Conservation (phyloP, 2,797 vertebrate species). For the Ficedula albicollis region DNA sequence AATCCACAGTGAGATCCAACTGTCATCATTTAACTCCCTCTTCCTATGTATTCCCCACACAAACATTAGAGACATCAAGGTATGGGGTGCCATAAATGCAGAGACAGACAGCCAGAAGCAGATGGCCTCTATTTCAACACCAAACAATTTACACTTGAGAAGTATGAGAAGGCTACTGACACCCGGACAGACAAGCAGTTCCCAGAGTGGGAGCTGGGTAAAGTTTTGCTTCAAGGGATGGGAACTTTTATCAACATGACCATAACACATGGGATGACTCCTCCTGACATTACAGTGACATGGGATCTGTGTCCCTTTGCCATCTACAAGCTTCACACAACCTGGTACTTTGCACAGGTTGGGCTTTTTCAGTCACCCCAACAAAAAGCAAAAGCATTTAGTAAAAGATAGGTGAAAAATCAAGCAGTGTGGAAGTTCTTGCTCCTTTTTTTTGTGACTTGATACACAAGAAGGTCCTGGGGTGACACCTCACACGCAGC, state of each 20-base stretch:
- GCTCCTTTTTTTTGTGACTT: not conserved
- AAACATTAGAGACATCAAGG: not conserved
- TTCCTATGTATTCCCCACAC: not conserved
- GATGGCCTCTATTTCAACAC: not conserved
- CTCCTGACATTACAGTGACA: not conserved
- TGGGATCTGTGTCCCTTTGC: not conserved
- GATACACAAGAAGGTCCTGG: not conserved
- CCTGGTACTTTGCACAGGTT: not conserved
- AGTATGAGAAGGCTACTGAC: not conserved
- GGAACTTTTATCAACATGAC: not conserved
- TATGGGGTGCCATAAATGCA: not conserved
- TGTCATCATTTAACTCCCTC: not conserved
- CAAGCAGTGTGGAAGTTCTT: not conserved
- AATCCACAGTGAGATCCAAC: not conserved
- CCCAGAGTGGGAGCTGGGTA: not conserved
- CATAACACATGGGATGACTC: not conserved
- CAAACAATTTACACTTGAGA: constrained; percentile 9
- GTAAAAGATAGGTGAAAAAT: not conserved
- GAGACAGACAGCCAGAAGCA: not conserved
- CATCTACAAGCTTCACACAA: not conserved
- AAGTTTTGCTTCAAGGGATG: not conserved
- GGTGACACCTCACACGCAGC: not conserved
- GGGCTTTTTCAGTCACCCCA: not conserved
- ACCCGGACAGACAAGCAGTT: not conserved
- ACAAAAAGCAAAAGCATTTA: not conserved